Conservation (phyloP, 2,113 vertebrate species). For the Stictonetta naevosa region DNA sequence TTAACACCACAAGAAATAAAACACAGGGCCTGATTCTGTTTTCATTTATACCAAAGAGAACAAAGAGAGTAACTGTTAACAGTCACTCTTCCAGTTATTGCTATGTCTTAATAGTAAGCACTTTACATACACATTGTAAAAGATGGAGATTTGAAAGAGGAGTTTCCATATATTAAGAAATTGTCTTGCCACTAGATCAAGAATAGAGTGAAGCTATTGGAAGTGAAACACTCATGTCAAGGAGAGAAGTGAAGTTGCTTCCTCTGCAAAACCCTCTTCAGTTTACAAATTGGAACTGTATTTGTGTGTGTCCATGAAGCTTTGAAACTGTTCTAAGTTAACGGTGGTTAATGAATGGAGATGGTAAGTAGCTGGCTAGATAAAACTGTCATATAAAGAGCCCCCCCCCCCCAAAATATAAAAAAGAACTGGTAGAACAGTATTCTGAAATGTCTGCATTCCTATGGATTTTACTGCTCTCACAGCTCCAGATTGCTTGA, state of each 20-base stretch:
- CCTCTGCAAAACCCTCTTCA: neutral
- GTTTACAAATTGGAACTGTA: neutral
- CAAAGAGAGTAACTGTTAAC: neutral
- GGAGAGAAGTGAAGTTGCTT: neutral
- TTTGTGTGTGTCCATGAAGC: neutral
- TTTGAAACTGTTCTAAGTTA: neutral
- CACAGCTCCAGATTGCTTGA: neutral
- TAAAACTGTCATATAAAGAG: neutral
- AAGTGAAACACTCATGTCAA: neutral
- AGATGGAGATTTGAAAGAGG: neutral
- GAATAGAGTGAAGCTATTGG: neutral
- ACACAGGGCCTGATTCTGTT: neutral
- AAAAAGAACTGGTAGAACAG: neutral
- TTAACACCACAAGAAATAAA: neutral
- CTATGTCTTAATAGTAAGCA: neutral
- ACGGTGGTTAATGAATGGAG: neutral
- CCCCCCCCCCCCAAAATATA: neutral
- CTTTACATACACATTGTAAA: neutral
- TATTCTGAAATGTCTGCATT: slow-evolving; percentile 8
- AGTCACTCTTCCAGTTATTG: neutral
- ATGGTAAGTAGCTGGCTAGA: neutral
- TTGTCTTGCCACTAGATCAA: neutral
- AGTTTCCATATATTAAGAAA: neutral
- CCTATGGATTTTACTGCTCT: neutral
- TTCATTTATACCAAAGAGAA: neutral